Evolutionary conservation across 1,140 invertebrate species (phyloP).

Genomic region (Drosophila auraria): DNA sequence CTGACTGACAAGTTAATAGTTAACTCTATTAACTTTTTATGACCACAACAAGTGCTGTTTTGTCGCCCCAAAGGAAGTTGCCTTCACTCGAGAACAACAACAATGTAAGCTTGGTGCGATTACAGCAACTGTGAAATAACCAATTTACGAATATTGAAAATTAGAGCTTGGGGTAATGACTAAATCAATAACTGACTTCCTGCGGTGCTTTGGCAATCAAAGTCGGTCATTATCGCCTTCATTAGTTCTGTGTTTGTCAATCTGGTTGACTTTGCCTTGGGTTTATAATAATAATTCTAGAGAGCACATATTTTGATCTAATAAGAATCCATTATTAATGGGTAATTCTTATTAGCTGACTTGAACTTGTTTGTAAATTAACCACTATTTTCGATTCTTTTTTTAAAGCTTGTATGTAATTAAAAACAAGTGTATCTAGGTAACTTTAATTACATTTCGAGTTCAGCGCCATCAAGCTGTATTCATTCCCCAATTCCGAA

Average conservation of each 20-base stretch:
- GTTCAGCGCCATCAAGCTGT: neutral
- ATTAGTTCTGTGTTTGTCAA: constrained; percentile 44
- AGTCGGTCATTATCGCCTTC: constrained; percentile 37
- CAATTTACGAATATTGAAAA: constrained; percentile 60
- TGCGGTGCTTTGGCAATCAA: constrained; percentile 51
- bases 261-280: constrained; percentile 2
- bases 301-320: neutral
- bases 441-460: neutral
- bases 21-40: constrained; percentile 64
- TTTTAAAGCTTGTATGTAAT: too few relatives aligned
- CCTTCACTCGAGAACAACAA: constrained; percentile 47
- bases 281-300: neutral
- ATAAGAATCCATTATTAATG: constrained; percentile 12
- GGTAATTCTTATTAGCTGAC: neutral
- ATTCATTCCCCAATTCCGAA: neutral
- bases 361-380: neutral
- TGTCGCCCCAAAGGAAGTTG: constrained; percentile 56
- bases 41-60: constrained; percentile 37
- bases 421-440: neutral
- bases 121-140: constrained; percentile 32
- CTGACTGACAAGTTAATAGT: constrained; percentile 76
- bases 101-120: neutral
- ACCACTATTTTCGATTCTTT: too few relatives aligned
- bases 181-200: constrained; percentile 69
- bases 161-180: constrained; percentile 54